A percentile compares a stretch with the other conserved stretches of the same genome.
Conservation (phyloP, 2,888 invertebrate genomes). For the Rotaria socialis region DNA sequence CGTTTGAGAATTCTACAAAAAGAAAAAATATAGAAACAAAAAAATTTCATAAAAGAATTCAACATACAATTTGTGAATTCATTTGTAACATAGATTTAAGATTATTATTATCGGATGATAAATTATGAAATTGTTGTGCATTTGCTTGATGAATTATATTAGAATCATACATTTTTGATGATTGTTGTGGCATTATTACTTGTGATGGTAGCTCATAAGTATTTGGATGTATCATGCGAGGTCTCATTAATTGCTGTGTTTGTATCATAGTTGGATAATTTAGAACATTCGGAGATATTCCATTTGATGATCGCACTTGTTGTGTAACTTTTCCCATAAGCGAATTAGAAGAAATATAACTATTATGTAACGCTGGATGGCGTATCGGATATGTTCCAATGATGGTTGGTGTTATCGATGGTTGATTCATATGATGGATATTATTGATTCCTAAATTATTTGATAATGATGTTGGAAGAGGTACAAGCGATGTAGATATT, state of each 20-base stretch:
- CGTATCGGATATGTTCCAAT: background rate
- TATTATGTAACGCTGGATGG: background rate
- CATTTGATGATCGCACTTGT: background rate
- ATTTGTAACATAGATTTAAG: background rate
- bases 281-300: background rate
- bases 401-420: background rate
- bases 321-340: background rate
- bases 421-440: background rate
- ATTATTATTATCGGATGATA: background rate
- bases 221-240: background rate
- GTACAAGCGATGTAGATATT: background rate
- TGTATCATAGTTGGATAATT: slow-evolving; percentile 17
- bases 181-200: background rate
- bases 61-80: background rate
- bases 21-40: too few species aligned
- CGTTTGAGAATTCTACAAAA: background rate
- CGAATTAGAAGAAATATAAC: background rate
- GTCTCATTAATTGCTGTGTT: slow-evolving; percentile 18
- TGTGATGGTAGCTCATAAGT: background rate
- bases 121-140: background rate
- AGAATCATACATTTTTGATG: background rate
- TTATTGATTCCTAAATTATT: slow-evolving; percentile 5
- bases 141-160: background rate
- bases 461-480: background rate
- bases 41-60: background rate